Percentiles rank a stretch among this genome's conserved stretches.
These are phyloP conservation scores for Grantiella picta DNA, from an alignment of 2,113 vertebrate species.

Conservation along the genomic window DNA sequence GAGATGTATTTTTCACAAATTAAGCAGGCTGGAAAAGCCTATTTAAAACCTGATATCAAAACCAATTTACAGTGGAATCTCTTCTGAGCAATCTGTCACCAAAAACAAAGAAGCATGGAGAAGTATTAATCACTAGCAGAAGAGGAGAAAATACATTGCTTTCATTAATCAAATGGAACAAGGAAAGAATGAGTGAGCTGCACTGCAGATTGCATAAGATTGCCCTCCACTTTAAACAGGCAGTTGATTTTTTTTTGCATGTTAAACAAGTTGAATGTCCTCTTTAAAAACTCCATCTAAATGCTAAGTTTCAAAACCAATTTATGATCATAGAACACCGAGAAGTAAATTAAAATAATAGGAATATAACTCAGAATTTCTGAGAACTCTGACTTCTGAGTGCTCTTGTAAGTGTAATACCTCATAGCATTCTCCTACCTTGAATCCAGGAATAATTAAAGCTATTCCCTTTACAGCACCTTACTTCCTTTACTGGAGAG, in stretches of 20 bases:
- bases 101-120: neutral
- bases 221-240: neutral
- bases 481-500: constrained; percentile 18
- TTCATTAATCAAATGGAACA: constrained; percentile 36
- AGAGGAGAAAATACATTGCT: neutral
- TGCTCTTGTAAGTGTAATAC: neutral
- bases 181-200: neutral
- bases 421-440: neutral
- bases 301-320: neutral
- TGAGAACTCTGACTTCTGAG: constrained; percentile 7
- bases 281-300: neutral
- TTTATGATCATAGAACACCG: neutral
- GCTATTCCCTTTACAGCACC: neutral
- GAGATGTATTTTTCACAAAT: neutral
- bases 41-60: neutral
- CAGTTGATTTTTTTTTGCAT: neutral
- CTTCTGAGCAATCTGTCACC: neutral
- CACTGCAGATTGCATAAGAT: neutral
- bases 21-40: neutral
- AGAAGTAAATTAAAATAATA: neutral
- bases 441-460: constrained; percentile 21
- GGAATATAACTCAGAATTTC: neutral
- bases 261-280: neutral
- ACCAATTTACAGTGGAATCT: neutral
- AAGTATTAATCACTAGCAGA: constrained; percentile 33